Evolutionary conservation across 2,113 vertebrate species (phyloP).

Genomic region (Anolis carolinensis): DNA sequence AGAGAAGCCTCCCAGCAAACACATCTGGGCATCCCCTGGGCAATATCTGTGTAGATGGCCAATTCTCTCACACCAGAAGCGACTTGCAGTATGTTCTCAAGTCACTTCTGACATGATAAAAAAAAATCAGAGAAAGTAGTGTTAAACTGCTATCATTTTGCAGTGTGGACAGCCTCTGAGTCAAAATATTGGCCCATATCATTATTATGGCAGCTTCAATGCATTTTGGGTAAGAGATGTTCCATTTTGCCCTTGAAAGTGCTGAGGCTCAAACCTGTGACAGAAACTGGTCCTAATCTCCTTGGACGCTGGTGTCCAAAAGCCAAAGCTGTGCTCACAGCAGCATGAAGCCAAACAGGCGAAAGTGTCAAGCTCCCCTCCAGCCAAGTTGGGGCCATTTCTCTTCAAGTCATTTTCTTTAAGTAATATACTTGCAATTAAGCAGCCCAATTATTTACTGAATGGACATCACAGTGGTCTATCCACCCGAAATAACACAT

Average conservation of each 20-base stretch:
- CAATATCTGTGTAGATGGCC: too few species aligned
- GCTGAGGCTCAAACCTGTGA: not conserved
- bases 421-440: slow-evolving; percentile 6
- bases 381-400: not conserved
- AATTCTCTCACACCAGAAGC: too few species aligned
- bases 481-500: slow-evolving; percentile 5
- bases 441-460: slow-evolving; percentile 20
- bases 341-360: not conserved
- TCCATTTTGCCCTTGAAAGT: not conserved
- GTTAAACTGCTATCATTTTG: too few species aligned
- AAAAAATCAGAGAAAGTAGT: too few species aligned
- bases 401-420: not conserved
- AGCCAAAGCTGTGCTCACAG: not conserved
- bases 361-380: not conserved
- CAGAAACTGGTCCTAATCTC: not conserved
- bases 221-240: too few species aligned
- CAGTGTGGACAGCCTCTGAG: too few species aligned
- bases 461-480: not conserved
- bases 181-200: too few species aligned
- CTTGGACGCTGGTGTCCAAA: not conserved
- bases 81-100: too few species aligned
- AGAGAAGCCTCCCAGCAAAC: too few species aligned
- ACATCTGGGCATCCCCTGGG: too few species aligned
- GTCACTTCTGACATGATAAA: too few species aligned
- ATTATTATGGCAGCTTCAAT: too few species aligned